A percentile compares a stretch with the other conserved stretches of the same genome.
phyloP scores from a whole-genome alignment of 2,113 vertebrate species.

The Festucalex cinctus region DNA sequence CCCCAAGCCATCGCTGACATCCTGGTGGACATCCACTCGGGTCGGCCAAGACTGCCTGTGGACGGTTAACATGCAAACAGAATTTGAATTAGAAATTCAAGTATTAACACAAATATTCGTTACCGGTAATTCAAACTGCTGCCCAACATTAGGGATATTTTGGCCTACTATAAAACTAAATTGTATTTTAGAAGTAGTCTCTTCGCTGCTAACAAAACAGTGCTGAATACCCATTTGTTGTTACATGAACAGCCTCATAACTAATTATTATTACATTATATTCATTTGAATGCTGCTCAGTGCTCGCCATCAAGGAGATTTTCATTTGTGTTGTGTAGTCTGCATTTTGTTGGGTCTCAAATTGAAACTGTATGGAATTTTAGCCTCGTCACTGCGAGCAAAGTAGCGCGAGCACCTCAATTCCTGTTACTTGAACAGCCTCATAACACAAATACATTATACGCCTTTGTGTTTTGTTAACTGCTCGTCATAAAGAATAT shows the following conservation, averaged over 20 bases:
- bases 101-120: no score
- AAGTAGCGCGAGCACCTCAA: not conserved
- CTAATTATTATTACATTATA: not conserved
- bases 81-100: not conserved
- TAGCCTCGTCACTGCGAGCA: not conserved
- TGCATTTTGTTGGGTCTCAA: not conserved
- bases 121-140: no score
- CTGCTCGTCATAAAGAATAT: not conserved
- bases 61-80: conserved; percentile 10
- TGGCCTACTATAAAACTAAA: not conserved
- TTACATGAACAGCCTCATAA: not conserved
- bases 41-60: conserved; percentile 95
- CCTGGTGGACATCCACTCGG: conserved; percentile 92
- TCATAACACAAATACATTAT: no score
- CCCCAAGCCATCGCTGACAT: conserved; percentile 90
- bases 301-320: not conserved
- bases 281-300: no score
- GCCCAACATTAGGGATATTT: no score
- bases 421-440: not conserved
- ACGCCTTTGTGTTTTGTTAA: not conserved
- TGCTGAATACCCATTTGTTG: not conserved
- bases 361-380: not conserved
- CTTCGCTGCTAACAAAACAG: not conserved
- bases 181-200: not conserved
- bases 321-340: not conserved